Evolutionary conservation across 1,140 invertebrate species (phyloP).

Genomic region (Hycleus cichorii): DNA sequence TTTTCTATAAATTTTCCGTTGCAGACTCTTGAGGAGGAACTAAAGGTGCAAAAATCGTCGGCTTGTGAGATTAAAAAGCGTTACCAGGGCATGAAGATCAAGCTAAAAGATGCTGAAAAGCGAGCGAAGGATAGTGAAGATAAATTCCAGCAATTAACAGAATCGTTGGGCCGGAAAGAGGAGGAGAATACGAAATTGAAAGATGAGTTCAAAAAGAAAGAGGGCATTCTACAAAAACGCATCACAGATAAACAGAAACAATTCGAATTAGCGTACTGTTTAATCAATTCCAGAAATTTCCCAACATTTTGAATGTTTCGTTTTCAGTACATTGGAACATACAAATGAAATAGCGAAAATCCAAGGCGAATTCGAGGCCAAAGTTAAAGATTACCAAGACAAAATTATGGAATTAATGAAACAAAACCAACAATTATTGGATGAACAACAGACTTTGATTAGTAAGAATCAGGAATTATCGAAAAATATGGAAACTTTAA

Average conservation of each 20-base stretch:
- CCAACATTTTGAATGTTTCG: no score
- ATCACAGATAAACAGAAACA: conserved; percentile 3
- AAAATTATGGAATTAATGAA: no score
- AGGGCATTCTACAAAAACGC: conserved; percentile 1
- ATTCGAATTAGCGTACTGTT: conserved; percentile 2
- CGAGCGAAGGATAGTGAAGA: conserved; percentile 3
- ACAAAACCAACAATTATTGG: no score
- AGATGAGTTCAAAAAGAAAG: conserved; percentile 5
- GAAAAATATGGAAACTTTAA: no score
- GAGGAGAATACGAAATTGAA: conserved; percentile 1
- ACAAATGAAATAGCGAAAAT: no score
- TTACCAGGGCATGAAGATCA: not conserved
- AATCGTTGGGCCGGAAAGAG: not conserved
- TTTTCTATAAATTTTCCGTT: not conserved
- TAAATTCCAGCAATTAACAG: not conserved
- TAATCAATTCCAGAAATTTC: no score
- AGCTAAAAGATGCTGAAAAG: not conserved
- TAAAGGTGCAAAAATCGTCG: conserved; percentile 31
- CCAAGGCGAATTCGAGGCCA: no score
- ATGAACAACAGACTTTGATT: no score
- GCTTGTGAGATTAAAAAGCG: not conserved
- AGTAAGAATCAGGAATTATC: no score
- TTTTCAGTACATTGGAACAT: no score
- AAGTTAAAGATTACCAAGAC: no score
- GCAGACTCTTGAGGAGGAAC: conserved; percentile 30